Base-by-base conservation (phyloP, 2,888 invertebrate species). In the Trachelus stipa region DNA sequence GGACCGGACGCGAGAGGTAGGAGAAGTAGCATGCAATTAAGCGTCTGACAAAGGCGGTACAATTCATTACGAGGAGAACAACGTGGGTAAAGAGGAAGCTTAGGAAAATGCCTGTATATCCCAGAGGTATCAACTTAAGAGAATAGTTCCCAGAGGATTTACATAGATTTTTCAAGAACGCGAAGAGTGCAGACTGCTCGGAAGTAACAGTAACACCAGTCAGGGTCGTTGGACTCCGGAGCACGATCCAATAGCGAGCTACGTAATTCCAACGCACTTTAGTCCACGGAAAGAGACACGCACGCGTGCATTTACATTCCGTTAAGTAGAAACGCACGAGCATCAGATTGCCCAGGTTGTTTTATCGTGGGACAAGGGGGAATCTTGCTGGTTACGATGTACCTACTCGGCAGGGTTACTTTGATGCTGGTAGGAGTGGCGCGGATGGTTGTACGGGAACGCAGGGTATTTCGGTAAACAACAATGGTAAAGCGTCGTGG, bases 401-500 rank as follows among this genome's bases (percentile, higher is more conserved):
- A 15, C 23, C 56, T 56, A 15, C 56, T 23, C 15, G 6, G 9
- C 56, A 23, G 56, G 56, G 23, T 56, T 56, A 56, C 56, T 56
- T 56, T 56, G 56, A 56, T 56, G 56, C 23, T 9, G 56, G 23
- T 56, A 23, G 56, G 56, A 56, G 23, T 23, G 9, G 9, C 73
- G 73, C 68, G 77, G 79, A 78, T 79, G 76, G 79, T 71, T 77
- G 74, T 76, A 74, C 76, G 75, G 79, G 1, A 30, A 76, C 23
- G 12, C 23, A 69, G 56, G 56, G 9, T 56, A 56, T 56, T 56
- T 23, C 31, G 79, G 82, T 78, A 83, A 85, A 84, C 84, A 83
- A 86, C 84, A 86, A 83, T 84, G 81, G 78, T 71, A 75, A 79
- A 81, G 77, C 68, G 77, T 34, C 76, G 73, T 75, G 81, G 69